Evolutionary conservation across 2,797 vertebrate species (phyloP), one percentile per base, ranked within the genome.

Genomic region (Melanotaenia nigrans): DNA sequence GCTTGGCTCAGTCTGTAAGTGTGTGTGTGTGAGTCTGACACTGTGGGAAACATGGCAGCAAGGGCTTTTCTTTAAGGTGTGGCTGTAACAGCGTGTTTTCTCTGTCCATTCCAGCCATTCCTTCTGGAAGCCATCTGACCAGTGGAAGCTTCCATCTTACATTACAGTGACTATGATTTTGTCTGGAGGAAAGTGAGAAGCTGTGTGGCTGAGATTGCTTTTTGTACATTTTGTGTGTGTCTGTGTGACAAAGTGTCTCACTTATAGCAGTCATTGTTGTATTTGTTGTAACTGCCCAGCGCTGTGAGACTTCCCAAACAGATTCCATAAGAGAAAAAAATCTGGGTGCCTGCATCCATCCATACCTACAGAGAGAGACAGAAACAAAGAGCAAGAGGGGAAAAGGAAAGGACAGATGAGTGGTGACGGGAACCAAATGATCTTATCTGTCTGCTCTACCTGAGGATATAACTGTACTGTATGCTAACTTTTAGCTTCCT

Each of bases 291-390:
- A 92, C 97, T 98, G 74, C 97, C 97, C 74, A 98, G 85, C 18
- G 96, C 96, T 0, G 96, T 97, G 69, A 98, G 94, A 73, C 96
- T 97, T 5, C 96, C 97, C 90, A 97, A 92, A 71, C 96, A 95
- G 87, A 97, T 95, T 47, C 96, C 97, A 0, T 96, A 97, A 7
- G 96, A 97, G 92, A 96, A 98, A 86, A 98, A 95, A 65, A 98
- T 95, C 90, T 98, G 97, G 40, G 97, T 97, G 33, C 97, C 96
- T 0, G 97, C 97, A 16, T 98, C 97, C 97, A 98, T 96, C 97
- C 96, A 98, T 60, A 97, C 96, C 96, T 97, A 40, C 3, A 75
- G 53, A 65, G 11, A 75, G 30, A 73, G 16, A 62, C 33, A 38
- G 11, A 68, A 14, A 55, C 2, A 65, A 57, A 61, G 42, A 65